These are phyloP conservation scores for Sciurus niger DNA, from an alignment of 2,113 vertebrate species.

Conservation along the genomic window DNA sequence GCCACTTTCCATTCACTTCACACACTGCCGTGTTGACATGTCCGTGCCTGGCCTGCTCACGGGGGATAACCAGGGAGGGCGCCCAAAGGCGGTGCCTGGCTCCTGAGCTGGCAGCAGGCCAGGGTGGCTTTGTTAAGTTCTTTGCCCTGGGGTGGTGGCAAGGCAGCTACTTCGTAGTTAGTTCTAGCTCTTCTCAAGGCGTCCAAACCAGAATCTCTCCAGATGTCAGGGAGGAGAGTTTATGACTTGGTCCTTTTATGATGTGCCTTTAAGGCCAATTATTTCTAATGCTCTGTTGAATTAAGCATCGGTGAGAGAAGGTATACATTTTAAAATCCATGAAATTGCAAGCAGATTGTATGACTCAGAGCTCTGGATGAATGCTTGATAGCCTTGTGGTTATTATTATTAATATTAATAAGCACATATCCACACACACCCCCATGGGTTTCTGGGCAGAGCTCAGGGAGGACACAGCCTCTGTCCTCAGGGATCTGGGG, in stretches of 20 bases:
- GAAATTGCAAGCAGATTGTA: constrained; percentile 68
- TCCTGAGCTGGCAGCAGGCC: constrained; percentile 64
- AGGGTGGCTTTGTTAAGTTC: constrained; percentile 49
- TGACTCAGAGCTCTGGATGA: constrained; percentile 68
- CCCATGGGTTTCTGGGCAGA: constrained; percentile 34
- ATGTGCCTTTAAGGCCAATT: constrained; percentile 77
- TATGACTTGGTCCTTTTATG: constrained; percentile 60
- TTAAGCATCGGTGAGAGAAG: constrained; percentile 60
- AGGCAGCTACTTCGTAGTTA: constrained; percentile 21
- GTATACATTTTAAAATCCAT: constrained; percentile 67
- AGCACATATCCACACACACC: not conserved
- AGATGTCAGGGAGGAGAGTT: constrained; percentile 73
- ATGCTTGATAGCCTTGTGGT: constrained; percentile 39
- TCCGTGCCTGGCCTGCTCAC: constrained; percentile 59
- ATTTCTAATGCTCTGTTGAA: constrained; percentile 64
- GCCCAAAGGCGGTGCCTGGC: constrained; percentile 66
- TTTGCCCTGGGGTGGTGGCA: constrained; percentile 66
- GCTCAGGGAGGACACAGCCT: constrained; percentile 27
- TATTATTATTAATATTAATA: constrained; percentile 80
- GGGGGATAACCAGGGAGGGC: constrained; percentile 59
- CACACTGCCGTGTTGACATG: constrained; percentile 64
- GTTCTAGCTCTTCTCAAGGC: not conserved
- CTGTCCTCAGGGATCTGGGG: constrained; percentile 72
- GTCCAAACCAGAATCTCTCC: constrained; percentile 57
- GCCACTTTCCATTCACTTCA: constrained; percentile 67